Evolutionary conservation across 2,113 vertebrate genomes (phyloP).

Genomic region (Meriones unguiculatus): DNA sequence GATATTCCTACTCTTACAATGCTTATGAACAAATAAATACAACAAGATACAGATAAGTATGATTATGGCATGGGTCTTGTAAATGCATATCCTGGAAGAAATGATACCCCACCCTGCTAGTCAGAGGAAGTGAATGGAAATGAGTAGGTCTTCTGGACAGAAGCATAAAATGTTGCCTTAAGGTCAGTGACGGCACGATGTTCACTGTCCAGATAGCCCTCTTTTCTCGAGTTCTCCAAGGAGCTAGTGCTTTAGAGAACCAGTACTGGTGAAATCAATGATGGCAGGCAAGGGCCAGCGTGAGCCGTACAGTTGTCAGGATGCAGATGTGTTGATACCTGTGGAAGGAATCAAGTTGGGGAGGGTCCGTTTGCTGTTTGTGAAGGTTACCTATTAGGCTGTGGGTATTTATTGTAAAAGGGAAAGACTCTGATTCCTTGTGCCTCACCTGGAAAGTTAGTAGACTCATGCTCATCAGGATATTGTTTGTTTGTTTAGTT

Average conservation of each 20-base stretch:
- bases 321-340: accelerated
- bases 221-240: neutral
- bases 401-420: neutral
- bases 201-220: neutral
- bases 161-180: neutral
- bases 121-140: neutral
- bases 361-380: neutral
- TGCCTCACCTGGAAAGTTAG: neutral
- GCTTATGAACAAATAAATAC: neutral
- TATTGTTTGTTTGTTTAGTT: no score
- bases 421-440: neutral
- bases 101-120: neutral
- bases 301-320: neutral
- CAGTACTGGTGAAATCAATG: neutral
- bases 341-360: neutral
- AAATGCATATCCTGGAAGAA: neutral
- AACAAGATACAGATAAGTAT: neutral
- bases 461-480: neutral
- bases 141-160: neutral
- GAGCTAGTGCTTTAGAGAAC: neutral
- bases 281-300: neutral
- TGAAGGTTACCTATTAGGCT: neutral
- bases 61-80: neutral
- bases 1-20: neutral
- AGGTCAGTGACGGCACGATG: neutral